These are phyloP conservation scores for Drosophila prolongata DNA, from an alignment of 2,888 invertebrate species.

Conservation along the genomic window DNA sequence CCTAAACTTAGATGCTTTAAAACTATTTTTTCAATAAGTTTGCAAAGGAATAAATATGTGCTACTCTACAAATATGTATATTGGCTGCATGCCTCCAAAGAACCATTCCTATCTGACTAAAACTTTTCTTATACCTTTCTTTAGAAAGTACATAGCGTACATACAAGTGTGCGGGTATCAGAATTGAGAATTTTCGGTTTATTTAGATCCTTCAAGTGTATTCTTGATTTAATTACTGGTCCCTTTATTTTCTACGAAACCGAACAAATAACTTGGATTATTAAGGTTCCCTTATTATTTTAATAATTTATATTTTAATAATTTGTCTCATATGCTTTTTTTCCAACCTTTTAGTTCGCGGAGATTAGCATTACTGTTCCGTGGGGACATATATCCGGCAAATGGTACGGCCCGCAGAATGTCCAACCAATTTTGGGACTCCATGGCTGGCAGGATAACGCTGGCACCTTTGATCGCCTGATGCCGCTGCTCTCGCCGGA, in stretches of 20 bases:
- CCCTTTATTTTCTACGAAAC: too few species aligned
- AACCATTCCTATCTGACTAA: not conserved
- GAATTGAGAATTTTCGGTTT: too few species aligned
- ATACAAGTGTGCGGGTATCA: too few species aligned
- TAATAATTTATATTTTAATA: too few species aligned
- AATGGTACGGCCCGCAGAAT: constrained; percentile 89
- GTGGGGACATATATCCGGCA: constrained; percentile 89
- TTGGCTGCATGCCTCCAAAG: not conserved
- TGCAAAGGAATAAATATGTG: not conserved
- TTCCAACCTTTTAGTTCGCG: constrained; percentile 82
- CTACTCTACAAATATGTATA: not conserved
- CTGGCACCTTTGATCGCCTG: constrained; percentile 90
- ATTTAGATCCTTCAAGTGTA: too few species aligned
- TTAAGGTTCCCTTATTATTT: too few species aligned
- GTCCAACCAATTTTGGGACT: constrained; percentile 88
- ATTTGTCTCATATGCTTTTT: not conserved
- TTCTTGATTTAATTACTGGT: too few species aligned
- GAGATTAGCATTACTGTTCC: constrained; percentile 89
- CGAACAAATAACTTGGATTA: too few species aligned
- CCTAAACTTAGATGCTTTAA: not conserved
- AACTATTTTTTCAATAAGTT: not conserved
- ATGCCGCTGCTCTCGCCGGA: constrained; percentile 86
- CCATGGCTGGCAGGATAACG: constrained; percentile 93
- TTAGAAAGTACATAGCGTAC: too few species aligned
- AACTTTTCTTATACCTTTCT: not conserved